Evolutionary conservation across 1,140 invertebrate genomes (phyloP), one percentile per base, ranked within the genome.

Genomic region (Drosophila setifemur): DNA sequence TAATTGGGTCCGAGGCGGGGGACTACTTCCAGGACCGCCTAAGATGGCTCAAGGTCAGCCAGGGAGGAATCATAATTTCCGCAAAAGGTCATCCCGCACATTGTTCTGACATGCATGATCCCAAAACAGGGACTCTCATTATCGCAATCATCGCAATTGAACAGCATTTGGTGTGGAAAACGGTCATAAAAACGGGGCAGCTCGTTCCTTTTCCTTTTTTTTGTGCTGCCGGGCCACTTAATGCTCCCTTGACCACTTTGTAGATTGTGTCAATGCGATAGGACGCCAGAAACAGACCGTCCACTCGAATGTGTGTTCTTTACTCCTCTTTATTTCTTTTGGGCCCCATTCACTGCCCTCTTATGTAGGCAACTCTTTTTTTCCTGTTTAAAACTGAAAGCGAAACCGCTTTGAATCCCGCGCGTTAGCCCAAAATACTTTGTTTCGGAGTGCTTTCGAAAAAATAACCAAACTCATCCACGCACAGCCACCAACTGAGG

Each of bases 71-170:
- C 82, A 86, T 86, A 86, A 86, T 86, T 86, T 81, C 82, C 82
- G 72, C 54, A 74, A 79, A 79, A 79, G 79, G 74, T 85, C 79
- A 73, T 52, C 31, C 33, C 12, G 33, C n/a, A 37, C 33, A 77
- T 48, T 70, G 29, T 29, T 21, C 25, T 12, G 37, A n/a, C 28
- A 75, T 64, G 58, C 72, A 61, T 73, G 73, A 58, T 58, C 55
- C 64, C 64, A 43, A 45, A 71, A 74, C 45, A 28, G 60, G 61
- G 74, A 48, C 75, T 76, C 81, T 85, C 81, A 86, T 86, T 86
- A 86, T 86, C 82, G 58, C 72, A 85, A 85, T 85, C 76, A 86
- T 85, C 75, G 40, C 81, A 85, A 86, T 69, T 67, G 71, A 67
- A 86, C 71, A 86, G 44, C 70, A 79, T 81, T 86, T 76, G 79